phyloP scores from a whole-genome alignment of 1,140 invertebrate species.

The Cepaea nemoralis region DNA sequence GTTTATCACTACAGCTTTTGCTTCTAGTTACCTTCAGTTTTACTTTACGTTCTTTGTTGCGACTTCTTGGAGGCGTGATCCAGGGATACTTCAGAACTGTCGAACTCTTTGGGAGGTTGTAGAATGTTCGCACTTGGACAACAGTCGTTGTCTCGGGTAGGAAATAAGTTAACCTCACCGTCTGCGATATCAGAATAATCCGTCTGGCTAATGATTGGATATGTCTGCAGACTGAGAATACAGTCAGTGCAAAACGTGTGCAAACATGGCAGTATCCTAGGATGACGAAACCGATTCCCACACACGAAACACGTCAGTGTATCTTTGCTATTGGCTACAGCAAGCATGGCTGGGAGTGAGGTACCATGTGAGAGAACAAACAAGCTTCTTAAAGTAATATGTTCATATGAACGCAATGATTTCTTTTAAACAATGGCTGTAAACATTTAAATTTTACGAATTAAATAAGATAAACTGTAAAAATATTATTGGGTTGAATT shows the following conservation, averaged over 20 bases:
- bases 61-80: background rate
- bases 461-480: too few species aligned
- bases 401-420: too few species aligned
- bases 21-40: background rate
- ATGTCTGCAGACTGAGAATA: conserved; percentile 40
- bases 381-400: too few species aligned
- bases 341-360: too few species aligned
- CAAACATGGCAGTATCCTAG: conserved; percentile 47
- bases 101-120: background rate
- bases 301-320: conserved; percentile 38
- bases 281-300: conserved; percentile 32
- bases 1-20: background rate
- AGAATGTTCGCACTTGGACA: background rate
- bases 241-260: conserved; percentile 47
- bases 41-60: background rate
- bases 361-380: too few species aligned
- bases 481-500: too few species aligned
- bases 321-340: background rate
- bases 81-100: background rate
- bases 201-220: conserved; percentile 31
- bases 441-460: too few species aligned
- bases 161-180: background rate
- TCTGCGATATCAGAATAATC: background rate
- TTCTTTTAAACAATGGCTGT: too few species aligned
- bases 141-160: background rate